phyloP scores from a whole-genome alignment of 2,113 vertebrate species.

The Choloepus hoffmanni region DNA sequence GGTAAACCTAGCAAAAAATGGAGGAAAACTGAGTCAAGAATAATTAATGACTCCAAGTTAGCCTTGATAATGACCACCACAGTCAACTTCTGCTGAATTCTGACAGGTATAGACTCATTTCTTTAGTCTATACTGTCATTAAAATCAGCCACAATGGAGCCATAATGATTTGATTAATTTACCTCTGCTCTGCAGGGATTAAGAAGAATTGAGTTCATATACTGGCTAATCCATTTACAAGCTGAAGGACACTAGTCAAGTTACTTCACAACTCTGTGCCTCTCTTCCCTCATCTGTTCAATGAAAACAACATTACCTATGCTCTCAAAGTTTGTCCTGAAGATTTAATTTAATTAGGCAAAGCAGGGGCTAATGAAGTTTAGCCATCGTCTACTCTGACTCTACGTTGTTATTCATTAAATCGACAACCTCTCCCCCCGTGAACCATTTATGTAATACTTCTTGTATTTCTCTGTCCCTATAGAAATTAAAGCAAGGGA shows the following conservation, averaged over 20 bases:
- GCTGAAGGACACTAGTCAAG: not conserved
- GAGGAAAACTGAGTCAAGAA: constrained; percentile 8
- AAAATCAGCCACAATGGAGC: not conserved
- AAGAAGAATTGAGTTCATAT: constrained; percentile 1
- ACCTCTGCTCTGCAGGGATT: constrained; percentile 24
- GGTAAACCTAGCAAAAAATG: not conserved
- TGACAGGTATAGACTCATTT: not conserved
- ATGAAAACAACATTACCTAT: not conserved
- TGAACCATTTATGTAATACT: not conserved
- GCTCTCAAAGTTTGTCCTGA: not conserved
- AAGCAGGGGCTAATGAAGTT: not conserved
- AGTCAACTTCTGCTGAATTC: not conserved
- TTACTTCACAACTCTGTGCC: not conserved
- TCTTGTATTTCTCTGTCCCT: not conserved
- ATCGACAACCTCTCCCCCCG: not conserved
- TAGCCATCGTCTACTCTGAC: not conserved
- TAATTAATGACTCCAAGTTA: constrained; percentile 2
- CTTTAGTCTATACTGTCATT: not conserved
- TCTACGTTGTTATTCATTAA: not conserved
- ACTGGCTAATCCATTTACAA: not conserved
- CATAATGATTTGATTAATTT: not conserved
- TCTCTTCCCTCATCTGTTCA: not conserved
- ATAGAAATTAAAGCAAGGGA: not conserved
- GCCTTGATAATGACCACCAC: not conserved
- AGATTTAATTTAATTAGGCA: not conserved